Conservation (phyloP, 2,113 vertebrate species). For the Todiramphus saurophagus region DNA sequence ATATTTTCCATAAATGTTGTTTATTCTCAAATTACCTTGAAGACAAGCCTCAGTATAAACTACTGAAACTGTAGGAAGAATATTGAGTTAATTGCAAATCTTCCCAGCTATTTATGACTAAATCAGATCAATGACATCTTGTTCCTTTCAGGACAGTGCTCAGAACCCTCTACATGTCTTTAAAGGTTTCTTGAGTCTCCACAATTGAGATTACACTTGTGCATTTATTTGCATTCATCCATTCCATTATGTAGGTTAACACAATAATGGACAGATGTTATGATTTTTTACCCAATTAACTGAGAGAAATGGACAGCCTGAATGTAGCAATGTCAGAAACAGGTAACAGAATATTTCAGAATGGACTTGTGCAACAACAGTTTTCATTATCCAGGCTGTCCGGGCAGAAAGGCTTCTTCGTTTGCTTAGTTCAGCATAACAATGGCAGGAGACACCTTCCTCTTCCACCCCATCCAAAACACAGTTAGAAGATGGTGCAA, state of each 20-base stretch:
- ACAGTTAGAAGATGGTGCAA: neutral
- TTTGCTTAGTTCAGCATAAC: neutral
- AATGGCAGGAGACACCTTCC: neutral
- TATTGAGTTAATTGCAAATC: neutral
- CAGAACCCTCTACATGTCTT: neutral
- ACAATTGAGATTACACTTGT: neutral
- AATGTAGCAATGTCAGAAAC: neutral
- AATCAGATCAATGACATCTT: neutral
- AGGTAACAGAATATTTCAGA: neutral
- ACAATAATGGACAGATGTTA: neutral
- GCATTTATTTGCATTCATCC: neutral
- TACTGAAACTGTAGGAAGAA: neutral
- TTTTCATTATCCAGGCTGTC: neutral
- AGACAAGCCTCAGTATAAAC: neutral
- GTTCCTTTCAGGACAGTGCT: neutral
- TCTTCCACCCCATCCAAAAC: neutral
- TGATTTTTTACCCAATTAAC: neutral
- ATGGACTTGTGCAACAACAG: neutral
- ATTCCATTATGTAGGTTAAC: neutral
- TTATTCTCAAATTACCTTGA: neutral
- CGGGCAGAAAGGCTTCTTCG: neutral
- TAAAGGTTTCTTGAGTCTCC: neutral
- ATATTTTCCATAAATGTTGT: constrained; percentile 28
- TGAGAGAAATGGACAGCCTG: neutral
- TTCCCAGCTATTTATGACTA: neutral